phyloP scores from a whole-genome alignment of 2,888 invertebrate species.

The Ophion ellenae region DNA sequence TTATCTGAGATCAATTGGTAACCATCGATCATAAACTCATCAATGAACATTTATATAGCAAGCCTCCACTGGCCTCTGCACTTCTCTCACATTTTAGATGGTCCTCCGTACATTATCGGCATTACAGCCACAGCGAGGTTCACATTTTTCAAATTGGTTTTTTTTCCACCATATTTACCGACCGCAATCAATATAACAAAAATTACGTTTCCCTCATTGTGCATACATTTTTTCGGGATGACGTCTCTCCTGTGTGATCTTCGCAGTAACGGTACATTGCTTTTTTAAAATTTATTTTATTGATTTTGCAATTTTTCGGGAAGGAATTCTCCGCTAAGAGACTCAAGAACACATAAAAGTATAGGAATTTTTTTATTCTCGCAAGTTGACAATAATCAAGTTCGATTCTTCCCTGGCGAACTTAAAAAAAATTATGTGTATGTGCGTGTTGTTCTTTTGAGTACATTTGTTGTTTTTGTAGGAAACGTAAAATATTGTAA shows the following conservation, averaged over 20 bases:
- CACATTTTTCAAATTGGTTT: not conserved
- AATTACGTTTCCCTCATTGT: not conserved
- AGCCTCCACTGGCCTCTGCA: not conserved
- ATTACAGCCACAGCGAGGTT: not conserved
- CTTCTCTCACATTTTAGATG: not conserved
- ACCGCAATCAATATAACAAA: no score
- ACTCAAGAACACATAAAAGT: not conserved
- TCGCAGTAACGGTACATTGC: no score
- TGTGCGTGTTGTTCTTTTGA: no score
- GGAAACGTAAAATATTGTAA: not conserved
- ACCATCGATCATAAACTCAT: no score
- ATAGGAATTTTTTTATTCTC: constrained; percentile 9
- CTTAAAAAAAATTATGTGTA: not conserved
- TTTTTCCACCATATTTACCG: not conserved
- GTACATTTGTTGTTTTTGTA: not conserved
- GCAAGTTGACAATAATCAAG: not conserved
- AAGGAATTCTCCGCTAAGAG: not conserved
- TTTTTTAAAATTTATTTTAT: not conserved
- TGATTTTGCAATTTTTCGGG: not conserved
- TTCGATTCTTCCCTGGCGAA: not conserved
- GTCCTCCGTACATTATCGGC: no score
- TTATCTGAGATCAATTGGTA: no score
- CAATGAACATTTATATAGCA: no score
- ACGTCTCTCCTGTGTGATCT: no score
- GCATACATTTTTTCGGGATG: no score